phyloP scores from a whole-genome alignment of 2,888 invertebrate genomes.

The Digitonthophagus gazella region DNA sequence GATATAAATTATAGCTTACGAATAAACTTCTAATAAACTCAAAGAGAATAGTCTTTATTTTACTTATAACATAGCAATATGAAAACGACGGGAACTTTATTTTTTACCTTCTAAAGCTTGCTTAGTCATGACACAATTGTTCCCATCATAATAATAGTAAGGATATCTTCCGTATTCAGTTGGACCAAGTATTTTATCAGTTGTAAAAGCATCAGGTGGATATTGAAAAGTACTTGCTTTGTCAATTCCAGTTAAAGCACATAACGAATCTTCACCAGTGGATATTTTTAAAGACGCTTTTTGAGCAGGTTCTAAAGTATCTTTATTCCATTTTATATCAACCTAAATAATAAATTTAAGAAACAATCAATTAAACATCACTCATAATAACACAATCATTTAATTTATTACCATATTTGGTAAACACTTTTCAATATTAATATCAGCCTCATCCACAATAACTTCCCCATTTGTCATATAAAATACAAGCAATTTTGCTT shows the following conservation, averaged over 20 bases:
- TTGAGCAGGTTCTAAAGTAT: constrained; percentile 54
- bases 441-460: constrained; percentile 55
- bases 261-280: constrained; percentile 57
- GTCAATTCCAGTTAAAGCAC: constrained; percentile 60
- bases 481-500: constrained; percentile 57
- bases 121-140: constrained; percentile 11
- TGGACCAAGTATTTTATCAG: constrained; percentile 4
- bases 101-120: not conserved
- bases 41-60: no score
- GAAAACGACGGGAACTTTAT: no score
- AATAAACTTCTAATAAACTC: no score
- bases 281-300: constrained; percentile 52
- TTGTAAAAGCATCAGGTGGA: not conserved
- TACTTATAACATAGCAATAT: no score
- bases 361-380: not conserved
- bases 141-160: not conserved
- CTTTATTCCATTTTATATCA: constrained; percentile 52
- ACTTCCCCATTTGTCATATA: constrained; percentile 56
- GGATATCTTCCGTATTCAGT: constrained; percentile 1
- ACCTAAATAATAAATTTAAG: constrained; percentile 36
- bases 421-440: constrained; percentile 57
- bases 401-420: constrained; percentile 52
- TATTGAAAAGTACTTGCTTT: constrained; percentile 53
- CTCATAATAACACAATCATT: not conserved
- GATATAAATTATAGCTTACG: no score